Evolutionary conservation across 1,140 invertebrate species (phyloP), one percentile per base, ranked within the genome.

Genomic region (Sinella curviseta): DNA sequence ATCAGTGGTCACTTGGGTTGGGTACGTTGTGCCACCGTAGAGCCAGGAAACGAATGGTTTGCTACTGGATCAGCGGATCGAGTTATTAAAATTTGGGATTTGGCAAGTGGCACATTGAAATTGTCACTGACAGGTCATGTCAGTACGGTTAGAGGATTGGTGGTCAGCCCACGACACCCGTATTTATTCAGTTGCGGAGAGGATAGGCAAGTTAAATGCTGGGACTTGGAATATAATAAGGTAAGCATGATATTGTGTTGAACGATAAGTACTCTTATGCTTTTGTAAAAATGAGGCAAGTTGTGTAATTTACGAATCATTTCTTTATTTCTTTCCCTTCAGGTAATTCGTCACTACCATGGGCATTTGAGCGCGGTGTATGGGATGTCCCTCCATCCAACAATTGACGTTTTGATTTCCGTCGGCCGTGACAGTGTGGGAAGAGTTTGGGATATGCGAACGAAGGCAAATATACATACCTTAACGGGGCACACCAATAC

Each of bases 191-290:
- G 96, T 84, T 98, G 96, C 88, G 98, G 97, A 30, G 98, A 99
- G 90, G 98, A 99, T 88, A 92, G 98, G 85, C 97, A 98, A 89
- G 98, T 99, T 0, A 99, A 99, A 89, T 99, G 98, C 87, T 99
- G 98, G 98, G 98, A 99, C 89, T 90, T 99, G 16, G 98, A 99
- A 87, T 97, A 99, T 82, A 99, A 99, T 86, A 99, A 99, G 90
- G 96, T 94, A 85, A 84, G 34, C 34, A 36, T 8, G 33, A n/a
- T n/a, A n/a, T n/a, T n/a, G n/a, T n/a, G n/a, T n/a, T n/a, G 8
- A 48, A n/a, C n/a, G n/a, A n/a, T n/a, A n/a, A n/a, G n/a, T n/a
- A n/a, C n/a, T n/a, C n/a, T n/a, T 76, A 77, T 70, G 24, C 24
- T 76, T 28, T 36, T 34, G 16, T 17, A 20, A 17, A 70, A 16